Percentiles rank a stretch among this genome's conserved stretches.
Evolutionary conservation across 2,113 vertebrate species (phyloP).

Genomic region (Haemorhous mexicanus): DNA sequence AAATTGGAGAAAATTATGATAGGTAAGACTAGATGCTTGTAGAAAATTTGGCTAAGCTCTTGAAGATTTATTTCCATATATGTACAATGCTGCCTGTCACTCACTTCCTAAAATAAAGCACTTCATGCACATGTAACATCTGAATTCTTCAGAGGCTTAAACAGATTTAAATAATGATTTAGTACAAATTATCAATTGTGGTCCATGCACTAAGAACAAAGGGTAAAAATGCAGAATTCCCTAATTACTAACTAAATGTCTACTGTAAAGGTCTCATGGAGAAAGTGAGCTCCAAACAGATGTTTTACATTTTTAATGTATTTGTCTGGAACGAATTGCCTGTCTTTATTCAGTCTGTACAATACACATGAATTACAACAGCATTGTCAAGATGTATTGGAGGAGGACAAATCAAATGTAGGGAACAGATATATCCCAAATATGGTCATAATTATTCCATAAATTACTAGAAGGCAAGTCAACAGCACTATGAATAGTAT

Average conservation of each 20-base stretch:
- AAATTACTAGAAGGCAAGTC: conserved; percentile 53
- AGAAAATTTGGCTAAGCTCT: not conserved
- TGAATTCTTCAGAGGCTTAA: conserved; percentile 9
- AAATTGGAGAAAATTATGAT: not conserved
- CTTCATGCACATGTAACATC: not conserved
- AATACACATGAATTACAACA: conserved; percentile 34
- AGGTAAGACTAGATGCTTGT: not conserved
- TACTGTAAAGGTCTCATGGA: not conserved
- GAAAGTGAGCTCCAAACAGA: conserved; percentile 19
- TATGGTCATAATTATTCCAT: conserved; percentile 59
- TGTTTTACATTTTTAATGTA: conserved; percentile 40
- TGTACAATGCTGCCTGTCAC: not conserved
- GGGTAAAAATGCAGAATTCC: not conserved
- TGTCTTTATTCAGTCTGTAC: conserved; percentile 21
- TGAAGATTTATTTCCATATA: not conserved
- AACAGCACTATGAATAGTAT: conserved; percentile 38
- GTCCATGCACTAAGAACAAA: not conserved
- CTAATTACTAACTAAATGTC: not conserved
- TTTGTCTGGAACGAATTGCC: conserved; percentile 45
- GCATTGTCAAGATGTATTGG: conserved; percentile 33
- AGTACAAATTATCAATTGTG: not conserved
- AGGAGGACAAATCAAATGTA: conserved; percentile 43
- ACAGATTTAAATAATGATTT: not conserved
- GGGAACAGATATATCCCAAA: conserved; percentile 23
- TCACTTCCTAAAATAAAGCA: not conserved